Evolutionary conservation across 2,797 vertebrate genomes (phyloP).

Genomic region (Poeciliopsis presidionis): DNA sequence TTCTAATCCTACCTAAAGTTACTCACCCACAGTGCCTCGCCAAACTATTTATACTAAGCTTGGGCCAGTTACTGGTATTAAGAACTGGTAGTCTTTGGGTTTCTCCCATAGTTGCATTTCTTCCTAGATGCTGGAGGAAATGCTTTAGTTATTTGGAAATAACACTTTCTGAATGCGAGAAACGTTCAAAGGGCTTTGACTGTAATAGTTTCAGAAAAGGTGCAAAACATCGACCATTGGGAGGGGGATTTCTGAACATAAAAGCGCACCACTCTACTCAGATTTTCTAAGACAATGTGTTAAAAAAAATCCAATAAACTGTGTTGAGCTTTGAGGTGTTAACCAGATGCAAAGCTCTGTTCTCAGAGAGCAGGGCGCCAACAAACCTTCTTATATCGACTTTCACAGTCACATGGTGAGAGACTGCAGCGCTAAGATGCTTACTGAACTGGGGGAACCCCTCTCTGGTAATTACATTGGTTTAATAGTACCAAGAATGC

Average conservation of each 20-base stretch:
- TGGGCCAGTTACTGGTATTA: not conserved
- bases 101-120: not conserved
- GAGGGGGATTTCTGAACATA: not conserved
- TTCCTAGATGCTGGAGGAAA: not conserved
- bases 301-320: not conserved
- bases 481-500: conserved; percentile 58
- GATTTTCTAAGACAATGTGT: not conserved
- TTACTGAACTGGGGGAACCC: conserved; percentile 61
- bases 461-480: conserved; percentile 65
- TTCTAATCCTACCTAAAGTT: not conserved
- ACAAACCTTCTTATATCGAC: conserved; percentile 34
- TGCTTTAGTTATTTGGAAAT: not conserved
- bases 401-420: conserved; percentile 42
- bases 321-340: not conserved
- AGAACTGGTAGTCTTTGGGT: not conserved
- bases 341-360: conserved; percentile 15
- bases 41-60: not conserved
- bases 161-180: not conserved
- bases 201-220: not conserved
- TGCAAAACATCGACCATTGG: not conserved
- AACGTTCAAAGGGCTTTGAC: not conserved
- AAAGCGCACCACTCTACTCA: not conserved
- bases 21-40: not conserved
- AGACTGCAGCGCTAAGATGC: conserved; percentile 52
- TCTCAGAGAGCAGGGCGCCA: conserved; percentile 12